These are phyloP conservation scores for Lytechinus variegatus DNA, from an alignment of 35 echinoderm and acorn worm species.

Conservation along the genomic window DNA sequence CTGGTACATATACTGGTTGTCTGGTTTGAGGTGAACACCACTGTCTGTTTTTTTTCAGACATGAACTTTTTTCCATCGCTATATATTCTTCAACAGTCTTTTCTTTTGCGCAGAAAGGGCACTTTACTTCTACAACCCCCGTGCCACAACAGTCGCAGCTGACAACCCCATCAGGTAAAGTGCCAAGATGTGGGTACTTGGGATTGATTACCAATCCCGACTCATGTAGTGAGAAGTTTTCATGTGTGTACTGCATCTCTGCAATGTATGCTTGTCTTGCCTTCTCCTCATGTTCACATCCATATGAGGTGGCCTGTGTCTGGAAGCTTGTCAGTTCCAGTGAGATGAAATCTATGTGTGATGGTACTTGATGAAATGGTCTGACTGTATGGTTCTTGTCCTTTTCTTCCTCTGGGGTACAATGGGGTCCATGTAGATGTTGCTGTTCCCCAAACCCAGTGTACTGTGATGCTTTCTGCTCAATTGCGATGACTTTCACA, in stretches of 20 bases:
- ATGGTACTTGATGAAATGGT: not conserved
- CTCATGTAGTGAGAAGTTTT: not conserved
- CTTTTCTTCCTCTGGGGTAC: not conserved
- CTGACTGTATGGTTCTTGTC: not conserved
- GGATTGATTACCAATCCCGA: not conserved
- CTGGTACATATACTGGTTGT: slow-evolving; percentile 18
- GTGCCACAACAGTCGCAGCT: slow-evolving; percentile 10
- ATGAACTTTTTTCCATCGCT: not conserved
- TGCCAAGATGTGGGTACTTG: not conserved
- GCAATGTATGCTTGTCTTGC: not conserved
- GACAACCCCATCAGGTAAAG: slow-evolving; percentile 42
- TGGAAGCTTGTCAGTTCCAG: not conserved
- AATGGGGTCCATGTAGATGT: not conserved
- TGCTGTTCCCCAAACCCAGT: not conserved
- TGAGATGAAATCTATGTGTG: not conserved
- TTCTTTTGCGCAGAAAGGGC: slow-evolving; percentile 38
- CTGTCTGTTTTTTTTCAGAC: not conserved
- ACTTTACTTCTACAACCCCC: slow-evolving; percentile 35
- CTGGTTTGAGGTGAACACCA: not conserved
- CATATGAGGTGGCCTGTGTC: slow-evolving; percentile 12
- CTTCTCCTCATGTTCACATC: slow-evolving; percentile 13
- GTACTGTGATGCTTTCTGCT: not conserved
- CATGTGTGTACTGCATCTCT: not conserved
- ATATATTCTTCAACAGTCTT: not conserved
- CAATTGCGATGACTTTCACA: not conserved